phyloP scores from a whole-genome alignment of 2,797 vertebrate species.

The Manis pentadactyla region DNA sequence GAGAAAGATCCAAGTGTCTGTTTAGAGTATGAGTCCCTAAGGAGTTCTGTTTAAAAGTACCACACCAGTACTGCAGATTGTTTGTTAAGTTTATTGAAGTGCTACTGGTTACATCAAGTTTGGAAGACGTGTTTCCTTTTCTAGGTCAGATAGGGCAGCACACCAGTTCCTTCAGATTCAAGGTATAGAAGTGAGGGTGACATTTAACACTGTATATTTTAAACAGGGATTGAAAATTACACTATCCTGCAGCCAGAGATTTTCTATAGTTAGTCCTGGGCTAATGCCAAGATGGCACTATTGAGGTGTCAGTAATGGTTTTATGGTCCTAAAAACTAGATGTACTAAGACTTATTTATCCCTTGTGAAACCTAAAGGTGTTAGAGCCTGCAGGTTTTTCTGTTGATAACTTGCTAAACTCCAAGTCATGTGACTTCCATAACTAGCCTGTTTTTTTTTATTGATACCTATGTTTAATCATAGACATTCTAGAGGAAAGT shows the following conservation, averaged over 20 bases:
- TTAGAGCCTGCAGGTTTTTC: not conserved
- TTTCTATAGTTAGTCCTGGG: constrained; percentile 65
- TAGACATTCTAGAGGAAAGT: not conserved
- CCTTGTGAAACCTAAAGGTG: not conserved
- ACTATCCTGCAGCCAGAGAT: constrained; percentile 8
- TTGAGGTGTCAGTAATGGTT: constrained; percentile 54
- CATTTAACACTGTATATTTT: constrained; percentile 64
- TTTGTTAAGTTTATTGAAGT: constrained; percentile 50
- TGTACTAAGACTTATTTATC: not conserved
- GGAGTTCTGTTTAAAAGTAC: not conserved
- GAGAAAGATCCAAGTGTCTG: not conserved
- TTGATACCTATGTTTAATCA: not conserved
- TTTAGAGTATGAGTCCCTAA: not conserved
- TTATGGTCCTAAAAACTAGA: constrained; percentile 39
- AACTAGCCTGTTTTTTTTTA: not conserved
- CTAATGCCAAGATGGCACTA: constrained; percentile 24
- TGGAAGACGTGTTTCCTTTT: constrained; percentile 55
- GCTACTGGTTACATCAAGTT: constrained; percentile 27
- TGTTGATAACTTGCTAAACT: not conserved
- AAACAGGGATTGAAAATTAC: constrained; percentile 52
- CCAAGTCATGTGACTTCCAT: not conserved
- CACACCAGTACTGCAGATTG: not conserved
- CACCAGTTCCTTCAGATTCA: constrained; percentile 49
- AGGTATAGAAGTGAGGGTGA: constrained; percentile 36
- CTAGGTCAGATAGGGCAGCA: constrained; percentile 13